phyloP scores from a whole-genome alignment of 2,113 vertebrate genomes.

The Rafetus swinhoei region DNA sequence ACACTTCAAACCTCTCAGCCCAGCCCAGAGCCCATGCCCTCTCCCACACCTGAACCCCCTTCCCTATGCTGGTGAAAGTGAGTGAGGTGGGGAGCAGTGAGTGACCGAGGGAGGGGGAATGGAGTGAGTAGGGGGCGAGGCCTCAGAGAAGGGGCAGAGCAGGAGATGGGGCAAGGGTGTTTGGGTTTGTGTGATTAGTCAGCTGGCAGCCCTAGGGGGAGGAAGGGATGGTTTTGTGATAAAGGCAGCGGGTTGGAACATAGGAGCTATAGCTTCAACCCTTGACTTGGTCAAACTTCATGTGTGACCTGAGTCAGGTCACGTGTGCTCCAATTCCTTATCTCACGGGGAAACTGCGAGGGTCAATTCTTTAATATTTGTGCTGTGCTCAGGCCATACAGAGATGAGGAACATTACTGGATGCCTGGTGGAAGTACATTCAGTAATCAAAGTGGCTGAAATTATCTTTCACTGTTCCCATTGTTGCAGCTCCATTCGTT shows the following conservation, averaged over 20 bases:
- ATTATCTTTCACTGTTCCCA: not conserved
- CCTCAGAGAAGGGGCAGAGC: no score
- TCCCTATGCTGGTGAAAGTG: no score
- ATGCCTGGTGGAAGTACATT: not conserved
- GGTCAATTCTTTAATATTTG: not conserved
- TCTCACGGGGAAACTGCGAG: not conserved
- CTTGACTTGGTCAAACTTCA: not conserved
- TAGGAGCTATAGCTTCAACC: not conserved
- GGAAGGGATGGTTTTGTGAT: not conserved
- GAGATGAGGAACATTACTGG: no score
- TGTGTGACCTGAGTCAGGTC: not conserved
- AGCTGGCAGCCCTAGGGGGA: no score
- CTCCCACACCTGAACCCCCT: no score
- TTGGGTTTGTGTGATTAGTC: no score
- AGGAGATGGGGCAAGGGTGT: no score
- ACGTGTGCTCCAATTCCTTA: not conserved
- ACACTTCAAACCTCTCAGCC: no score
- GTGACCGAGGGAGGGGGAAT: no score
- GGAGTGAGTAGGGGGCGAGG: no score
- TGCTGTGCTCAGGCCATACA: not conserved
- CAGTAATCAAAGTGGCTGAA: fast-evolving
- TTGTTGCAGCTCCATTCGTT: not conserved
- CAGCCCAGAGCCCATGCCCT: no score
- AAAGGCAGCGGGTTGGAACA: not conserved
- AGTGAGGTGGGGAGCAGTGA: no score